These are phyloP conservation scores for Rhizomys pruinosus DNA, from an alignment of 2,113 vertebrate species.

Conservation along the genomic window DNA sequence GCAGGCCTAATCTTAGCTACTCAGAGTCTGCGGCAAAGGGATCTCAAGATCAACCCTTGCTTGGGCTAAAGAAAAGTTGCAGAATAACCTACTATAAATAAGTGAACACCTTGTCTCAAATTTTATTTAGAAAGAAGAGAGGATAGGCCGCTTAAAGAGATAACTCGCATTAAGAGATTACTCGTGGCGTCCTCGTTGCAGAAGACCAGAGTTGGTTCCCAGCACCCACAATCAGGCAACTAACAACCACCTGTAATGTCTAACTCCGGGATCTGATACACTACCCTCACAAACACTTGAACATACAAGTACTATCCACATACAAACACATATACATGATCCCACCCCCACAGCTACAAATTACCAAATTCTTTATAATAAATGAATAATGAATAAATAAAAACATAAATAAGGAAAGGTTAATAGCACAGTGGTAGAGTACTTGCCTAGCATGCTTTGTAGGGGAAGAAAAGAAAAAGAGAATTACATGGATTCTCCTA, in stretches of 20 bases:
- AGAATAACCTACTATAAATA: neutral
- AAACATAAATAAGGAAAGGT: too few species aligned
- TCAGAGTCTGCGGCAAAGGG: neutral
- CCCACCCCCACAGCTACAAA: neutral
- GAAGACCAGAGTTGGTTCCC: neutral
- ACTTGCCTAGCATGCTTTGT: neutral
- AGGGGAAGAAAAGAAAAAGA: too few species aligned
- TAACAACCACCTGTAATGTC: neutral
- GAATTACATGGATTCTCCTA: neutral
- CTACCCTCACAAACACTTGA: neutral
- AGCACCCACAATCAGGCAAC: neutral
- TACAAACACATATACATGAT: too few species aligned
- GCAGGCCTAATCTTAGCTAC: neutral
- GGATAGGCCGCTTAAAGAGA: too few species aligned
- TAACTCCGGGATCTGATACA: neutral
- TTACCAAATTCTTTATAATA: neutral
- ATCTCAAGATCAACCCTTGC: neutral
- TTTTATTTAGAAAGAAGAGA: neutral
- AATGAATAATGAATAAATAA: too few species aligned
- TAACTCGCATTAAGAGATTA: neutral
- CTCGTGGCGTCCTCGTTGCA: neutral
- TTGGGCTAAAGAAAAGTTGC: neutral
- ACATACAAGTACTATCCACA: too few species aligned
- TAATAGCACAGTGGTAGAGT: neutral
- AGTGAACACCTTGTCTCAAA: neutral